Conservation (phyloP, 2,113 vertebrate species). For the Sturnira hondurensis region DNA sequence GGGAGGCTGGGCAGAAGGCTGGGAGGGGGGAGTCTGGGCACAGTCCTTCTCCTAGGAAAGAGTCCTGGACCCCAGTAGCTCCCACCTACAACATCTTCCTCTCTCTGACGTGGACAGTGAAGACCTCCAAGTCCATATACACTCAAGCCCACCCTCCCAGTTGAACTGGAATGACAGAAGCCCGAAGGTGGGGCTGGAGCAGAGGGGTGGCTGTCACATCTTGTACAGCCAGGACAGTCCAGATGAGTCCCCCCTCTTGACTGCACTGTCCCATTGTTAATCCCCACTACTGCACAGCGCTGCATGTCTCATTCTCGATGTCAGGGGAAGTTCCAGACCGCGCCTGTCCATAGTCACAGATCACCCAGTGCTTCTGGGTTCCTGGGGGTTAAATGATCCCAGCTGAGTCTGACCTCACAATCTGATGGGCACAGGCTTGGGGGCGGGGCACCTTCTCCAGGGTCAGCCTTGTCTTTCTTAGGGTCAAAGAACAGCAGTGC, state of each 20-base stretch:
- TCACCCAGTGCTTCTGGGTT: too few relatives aligned
- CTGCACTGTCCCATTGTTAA: too few relatives aligned
- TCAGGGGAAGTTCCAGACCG: neutral
- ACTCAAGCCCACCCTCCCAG: too few relatives aligned
- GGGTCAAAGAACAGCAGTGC: neutral
- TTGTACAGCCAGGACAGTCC: neutral
- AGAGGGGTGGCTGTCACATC: neutral
- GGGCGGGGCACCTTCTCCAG: rapidly evolving
- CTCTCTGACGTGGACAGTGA: too few relatives aligned
- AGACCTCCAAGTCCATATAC: neutral
- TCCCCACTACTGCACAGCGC: rapidly evolving
- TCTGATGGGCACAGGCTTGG: neutral
- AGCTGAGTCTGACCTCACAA: rapidly evolving
- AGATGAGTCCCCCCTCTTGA: neutral
- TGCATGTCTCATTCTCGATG: neutral
- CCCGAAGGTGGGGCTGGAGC: neutral
- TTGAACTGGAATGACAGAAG: neutral
- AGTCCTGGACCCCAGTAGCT: neutral
- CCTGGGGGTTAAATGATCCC: neutral
- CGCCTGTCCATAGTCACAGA: neutral
- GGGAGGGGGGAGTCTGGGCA: too few relatives aligned
- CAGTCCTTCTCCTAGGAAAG: neutral
- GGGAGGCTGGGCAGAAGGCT: neutral
- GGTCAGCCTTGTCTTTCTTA: neutral
- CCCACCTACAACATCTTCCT: neutral